These are phyloP conservation scores for Clarias batrachus DNA, from an alignment of 2,113 vertebrate species.

Conservation along the genomic window DNA sequence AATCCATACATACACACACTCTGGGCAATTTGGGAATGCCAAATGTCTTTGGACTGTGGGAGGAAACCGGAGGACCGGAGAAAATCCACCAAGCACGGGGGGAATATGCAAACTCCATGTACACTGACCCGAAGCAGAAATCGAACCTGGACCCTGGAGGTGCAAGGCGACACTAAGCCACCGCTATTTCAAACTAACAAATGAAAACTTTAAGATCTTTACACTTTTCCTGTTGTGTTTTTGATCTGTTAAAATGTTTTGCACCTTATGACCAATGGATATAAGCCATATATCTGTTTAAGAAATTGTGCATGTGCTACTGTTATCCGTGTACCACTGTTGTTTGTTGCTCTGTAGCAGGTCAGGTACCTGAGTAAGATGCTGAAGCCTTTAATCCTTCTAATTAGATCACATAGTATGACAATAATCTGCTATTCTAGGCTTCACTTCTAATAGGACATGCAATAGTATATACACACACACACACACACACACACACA, in stretches of 20 bases:
- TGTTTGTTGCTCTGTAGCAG: slow-evolving; percentile 30
- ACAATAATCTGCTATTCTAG: slow-evolving; percentile 52
- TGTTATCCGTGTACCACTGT: neutral
- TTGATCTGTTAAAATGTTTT: too few species aligned
- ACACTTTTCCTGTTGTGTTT: too few species aligned
- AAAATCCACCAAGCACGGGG: too few species aligned
- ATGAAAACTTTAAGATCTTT: neutral
- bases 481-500: slow-evolving; percentile 40
- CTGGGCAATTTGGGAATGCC: too few species aligned
- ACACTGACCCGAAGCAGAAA: too few species aligned
- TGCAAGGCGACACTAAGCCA: too few species aligned
- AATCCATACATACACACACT: too few species aligned
- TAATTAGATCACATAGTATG: slow-evolving; percentile 41
- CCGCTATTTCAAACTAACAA: neutral
- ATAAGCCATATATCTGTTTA: neutral
- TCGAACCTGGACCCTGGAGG: too few species aligned
- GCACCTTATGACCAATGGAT: too few species aligned
- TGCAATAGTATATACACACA: slow-evolving; percentile 23
- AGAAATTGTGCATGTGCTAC: neutral
- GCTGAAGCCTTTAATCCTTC: slow-evolving; percentile 34
- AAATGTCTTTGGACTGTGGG: too few species aligned
- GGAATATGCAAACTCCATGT: too few species aligned
- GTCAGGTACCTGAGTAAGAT: slow-evolving; percentile 33
- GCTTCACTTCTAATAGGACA: slow-evolving; percentile 17
- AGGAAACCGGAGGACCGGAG: too few species aligned